A percentile compares a stretch with the other conserved stretches of the same genome.
Conservation (phyloP, 2,113 vertebrate genomes). For the Gymnobelideus leadbeateri region DNA sequence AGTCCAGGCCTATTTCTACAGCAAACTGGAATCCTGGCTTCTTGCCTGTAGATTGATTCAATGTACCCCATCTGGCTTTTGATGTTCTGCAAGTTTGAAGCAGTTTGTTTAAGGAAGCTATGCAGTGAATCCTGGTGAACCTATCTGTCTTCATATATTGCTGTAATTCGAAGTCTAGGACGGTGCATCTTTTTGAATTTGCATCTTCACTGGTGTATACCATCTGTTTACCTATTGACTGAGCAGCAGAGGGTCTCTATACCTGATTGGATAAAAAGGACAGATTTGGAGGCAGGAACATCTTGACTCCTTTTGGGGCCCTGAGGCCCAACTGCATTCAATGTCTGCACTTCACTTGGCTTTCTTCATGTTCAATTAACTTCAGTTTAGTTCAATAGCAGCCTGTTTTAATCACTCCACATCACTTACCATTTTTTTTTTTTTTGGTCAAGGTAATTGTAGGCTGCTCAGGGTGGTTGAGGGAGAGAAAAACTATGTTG, state of each 20-base stretch:
- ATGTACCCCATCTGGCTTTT: slow-evolving; percentile 85
- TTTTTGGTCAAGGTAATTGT: slow-evolving; percentile 25
- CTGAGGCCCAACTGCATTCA: slow-evolving; percentile 21
- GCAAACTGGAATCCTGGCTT: slow-evolving; percentile 82
- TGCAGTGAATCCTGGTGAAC: slow-evolving; percentile 67
- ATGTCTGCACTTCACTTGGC: slow-evolving; percentile 64
- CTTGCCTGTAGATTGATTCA: slow-evolving; percentile 83
- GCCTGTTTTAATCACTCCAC: slow-evolving; percentile 57
- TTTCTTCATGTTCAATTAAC: slow-evolving; percentile 72
- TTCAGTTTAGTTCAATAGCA: slow-evolving; percentile 63
- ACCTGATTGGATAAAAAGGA: slow-evolving; percentile 76
- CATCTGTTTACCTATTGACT: slow-evolving; percentile 75
- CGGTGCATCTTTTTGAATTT: slow-evolving; percentile 37
- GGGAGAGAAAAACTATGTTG: not conserved
- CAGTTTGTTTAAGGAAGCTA: slow-evolving; percentile 84
- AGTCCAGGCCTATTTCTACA: slow-evolving; percentile 86
- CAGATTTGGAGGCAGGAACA: slow-evolving; percentile 63
- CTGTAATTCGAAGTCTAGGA: slow-evolving; percentile 57
- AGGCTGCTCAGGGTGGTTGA: slow-evolving; percentile 28
- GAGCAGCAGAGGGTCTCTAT: slow-evolving; percentile 67
- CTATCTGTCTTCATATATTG: slow-evolving; percentile 58
- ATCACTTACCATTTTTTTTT: slow-evolving; percentile 50
- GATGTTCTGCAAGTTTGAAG: slow-evolving; percentile 83
- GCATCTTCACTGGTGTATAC: slow-evolving; percentile 61
- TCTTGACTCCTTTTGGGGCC: slow-evolving; percentile 58